phyloP scores from a whole-genome alignment of 92 coral and sea anemone species.

The Plumapathes pennacea region DNA sequence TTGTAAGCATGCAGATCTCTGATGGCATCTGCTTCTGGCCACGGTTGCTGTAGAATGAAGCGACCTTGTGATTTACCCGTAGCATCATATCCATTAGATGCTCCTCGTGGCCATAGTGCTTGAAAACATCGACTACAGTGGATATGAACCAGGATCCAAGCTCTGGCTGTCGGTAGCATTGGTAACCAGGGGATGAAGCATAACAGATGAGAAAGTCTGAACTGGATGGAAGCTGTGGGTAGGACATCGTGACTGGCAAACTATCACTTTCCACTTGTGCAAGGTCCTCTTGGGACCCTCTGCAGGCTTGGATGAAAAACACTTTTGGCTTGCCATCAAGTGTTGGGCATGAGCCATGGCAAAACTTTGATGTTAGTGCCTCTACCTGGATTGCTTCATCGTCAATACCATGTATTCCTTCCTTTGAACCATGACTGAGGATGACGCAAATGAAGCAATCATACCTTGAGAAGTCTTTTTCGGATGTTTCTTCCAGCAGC shows the following conservation, averaged over 20 bases:
- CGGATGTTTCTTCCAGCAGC: slow-evolving; percentile 47
- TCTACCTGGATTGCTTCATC: slow-evolving; percentile 61
- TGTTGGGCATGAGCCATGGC: slow-evolving; percentile 54
- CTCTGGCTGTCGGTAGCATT: slow-evolving; percentile 61
- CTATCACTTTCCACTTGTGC: slow-evolving; percentile 70
- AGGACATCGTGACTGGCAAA: slow-evolving; percentile 39
- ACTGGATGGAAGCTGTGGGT: slow-evolving; percentile 68
- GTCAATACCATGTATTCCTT: slow-evolving; percentile 77
- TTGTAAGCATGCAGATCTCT: slow-evolving; percentile 79
- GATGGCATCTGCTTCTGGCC: slow-evolving; percentile 90
- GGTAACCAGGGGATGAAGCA: slow-evolving; percentile 78
- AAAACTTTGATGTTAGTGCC: slow-evolving; percentile 66
- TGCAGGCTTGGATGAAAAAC: slow-evolving; percentile 89
- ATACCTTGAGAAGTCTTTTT: slow-evolving; percentile 65
- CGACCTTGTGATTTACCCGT: slow-evolving; percentile 71
- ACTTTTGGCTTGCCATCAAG: slow-evolving; percentile 82
- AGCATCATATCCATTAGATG: slow-evolving; percentile 96
- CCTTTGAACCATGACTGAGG: slow-evolving; percentile 78
- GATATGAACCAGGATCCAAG: slow-evolving; percentile 84
- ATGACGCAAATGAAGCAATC: slow-evolving; percentile 88
- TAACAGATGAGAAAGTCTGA: slow-evolving; percentile 84
- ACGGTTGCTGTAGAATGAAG: slow-evolving; percentile 24
- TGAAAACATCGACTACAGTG: slow-evolving; percentile 53
- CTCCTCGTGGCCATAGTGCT: slow-evolving; percentile 31
- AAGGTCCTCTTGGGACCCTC: slow-evolving; percentile 55